A percentile compares a stretch with the other conserved stretches of the same genome.
phyloP scores from a whole-genome alignment of 2,888 invertebrate species.

The Orthonevra nobilis region DNA sequence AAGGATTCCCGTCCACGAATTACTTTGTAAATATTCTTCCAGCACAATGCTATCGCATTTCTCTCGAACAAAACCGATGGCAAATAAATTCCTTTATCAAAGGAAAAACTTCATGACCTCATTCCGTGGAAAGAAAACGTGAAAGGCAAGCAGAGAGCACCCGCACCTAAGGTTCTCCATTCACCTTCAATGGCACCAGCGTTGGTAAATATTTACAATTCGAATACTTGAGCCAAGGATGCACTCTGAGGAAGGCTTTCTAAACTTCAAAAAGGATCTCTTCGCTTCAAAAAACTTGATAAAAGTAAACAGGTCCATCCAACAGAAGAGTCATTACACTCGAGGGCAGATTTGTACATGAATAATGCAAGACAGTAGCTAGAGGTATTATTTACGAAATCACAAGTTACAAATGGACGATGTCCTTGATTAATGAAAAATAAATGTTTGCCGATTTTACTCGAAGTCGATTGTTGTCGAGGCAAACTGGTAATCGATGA shows the following conservation, averaged over 20 bases:
- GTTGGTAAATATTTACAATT: constrained; percentile 52
- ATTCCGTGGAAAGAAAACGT: neutral
- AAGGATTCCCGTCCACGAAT: too few relatives aligned
- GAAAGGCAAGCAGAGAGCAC: too few relatives aligned
- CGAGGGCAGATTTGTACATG: neutral
- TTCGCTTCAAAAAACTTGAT: too few relatives aligned
- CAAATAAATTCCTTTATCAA: neutral
- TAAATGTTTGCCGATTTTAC: constrained; percentile 36
- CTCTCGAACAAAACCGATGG: too few relatives aligned
- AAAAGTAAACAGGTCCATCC: too few relatives aligned
- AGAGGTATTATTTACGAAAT: too few relatives aligned
- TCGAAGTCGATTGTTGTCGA: constrained; percentile 22
- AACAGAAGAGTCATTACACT: too few relatives aligned
- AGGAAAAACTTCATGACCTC: constrained; percentile 35
- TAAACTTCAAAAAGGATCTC: too few relatives aligned
- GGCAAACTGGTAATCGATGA: constrained; percentile 4
- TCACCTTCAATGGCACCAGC: constrained; percentile 16
- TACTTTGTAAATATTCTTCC: too few relatives aligned
- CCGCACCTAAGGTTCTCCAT: constrained; percentile 14
- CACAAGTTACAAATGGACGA: constrained; percentile 23
- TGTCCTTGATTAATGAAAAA: constrained; percentile 32
- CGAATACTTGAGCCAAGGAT: constrained; percentile 39
- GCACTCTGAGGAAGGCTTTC: neutral
- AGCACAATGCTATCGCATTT: too few relatives aligned
- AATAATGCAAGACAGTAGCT: too few relatives aligned